phyloP scores from a whole-genome alignment of 2,888 invertebrate species.

The Ormyrus rosae region DNA sequence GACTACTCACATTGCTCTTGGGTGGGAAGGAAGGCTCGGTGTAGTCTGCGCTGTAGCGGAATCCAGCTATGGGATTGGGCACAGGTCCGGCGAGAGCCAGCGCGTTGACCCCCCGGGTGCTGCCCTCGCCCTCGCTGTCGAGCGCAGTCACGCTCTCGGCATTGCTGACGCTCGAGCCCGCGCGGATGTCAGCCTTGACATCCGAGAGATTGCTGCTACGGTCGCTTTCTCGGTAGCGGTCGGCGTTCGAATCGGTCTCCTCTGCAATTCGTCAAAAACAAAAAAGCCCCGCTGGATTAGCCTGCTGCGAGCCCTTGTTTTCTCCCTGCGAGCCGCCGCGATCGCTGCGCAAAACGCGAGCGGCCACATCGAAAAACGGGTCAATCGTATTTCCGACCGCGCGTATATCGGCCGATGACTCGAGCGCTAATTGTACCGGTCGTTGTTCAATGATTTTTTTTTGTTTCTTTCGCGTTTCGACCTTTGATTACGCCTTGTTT shows the following conservation, averaged over 20 bases:
- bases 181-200: conserved; percentile 91
- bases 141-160: conserved; percentile 80
- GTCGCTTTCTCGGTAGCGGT: conserved; percentile 84
- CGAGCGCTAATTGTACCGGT: not conserved
- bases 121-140: conserved; percentile 77
- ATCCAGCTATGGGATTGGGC: conserved; percentile 84
- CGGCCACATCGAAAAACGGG: not conserved
- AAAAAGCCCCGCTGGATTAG: not conserved
- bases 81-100: conserved; percentile 86
- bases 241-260: conserved; percentile 75
- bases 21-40: conserved; percentile 88
- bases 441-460: not conserved
- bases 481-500: conserved; percentile 5
- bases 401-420: conserved; percentile 8
- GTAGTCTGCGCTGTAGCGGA: conserved; percentile 87
- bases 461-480: not conserved
- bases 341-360: no score
- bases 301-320: conserved; percentile 1
- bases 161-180: conserved; percentile 88
- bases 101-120: conserved; percentile 78
- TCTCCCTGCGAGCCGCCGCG: not conserved
- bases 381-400: conserved; percentile 5
- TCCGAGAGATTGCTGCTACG: conserved; percentile 95
- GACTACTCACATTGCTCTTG: conserved; percentile 80
- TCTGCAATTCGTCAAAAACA: conserved; percentile 65